Conservation (phyloP, 1,140 invertebrate genomes). For the Radopholus similis region DNA sequence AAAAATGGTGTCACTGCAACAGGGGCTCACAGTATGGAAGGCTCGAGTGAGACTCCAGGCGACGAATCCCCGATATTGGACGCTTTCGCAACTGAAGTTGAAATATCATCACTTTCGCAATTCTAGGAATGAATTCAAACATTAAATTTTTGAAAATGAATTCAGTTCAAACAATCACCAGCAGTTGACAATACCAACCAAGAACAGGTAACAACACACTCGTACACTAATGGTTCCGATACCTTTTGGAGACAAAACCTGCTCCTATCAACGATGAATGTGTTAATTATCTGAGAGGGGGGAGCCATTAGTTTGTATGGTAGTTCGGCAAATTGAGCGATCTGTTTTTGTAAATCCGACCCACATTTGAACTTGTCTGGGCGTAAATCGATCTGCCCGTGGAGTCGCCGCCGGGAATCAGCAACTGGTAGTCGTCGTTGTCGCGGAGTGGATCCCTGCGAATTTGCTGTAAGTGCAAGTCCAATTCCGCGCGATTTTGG, state of each 20-base stretch:
- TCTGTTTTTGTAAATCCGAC: background rate
- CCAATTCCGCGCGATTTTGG: constrained; percentile 47
- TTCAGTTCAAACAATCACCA: background rate
- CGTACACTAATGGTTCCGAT: constrained; percentile 29
- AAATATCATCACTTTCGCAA: constrained; percentile 15
- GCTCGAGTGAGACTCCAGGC: constrained; percentile 88
- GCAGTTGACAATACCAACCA: background rate
- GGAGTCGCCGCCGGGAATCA: constrained; percentile 18
- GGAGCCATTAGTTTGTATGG: background rate
- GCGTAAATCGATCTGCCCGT: background rate
- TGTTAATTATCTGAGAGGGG: constrained; percentile 8
- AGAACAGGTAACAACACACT: background rate
- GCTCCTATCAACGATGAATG: constrained; percentile 59
- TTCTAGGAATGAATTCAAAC: background rate
- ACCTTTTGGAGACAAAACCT: constrained; percentile 53
- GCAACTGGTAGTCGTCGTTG: constrained; percentile 58
- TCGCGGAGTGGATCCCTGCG: constrained; percentile 49
- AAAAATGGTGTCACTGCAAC: constrained; percentile 23
- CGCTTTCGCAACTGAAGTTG: constrained; percentile 65
- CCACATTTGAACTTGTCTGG: background rate
- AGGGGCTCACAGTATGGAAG: constrained; percentile 78
- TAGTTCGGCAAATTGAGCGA: background rate
- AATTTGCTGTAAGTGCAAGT: constrained; percentile 43
- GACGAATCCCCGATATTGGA: constrained; percentile 81
- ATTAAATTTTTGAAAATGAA: background rate